Percentiles rank a stretch among this genome's conserved stretches.
phyloP scores from a whole-genome alignment of 2,113 vertebrate genomes.

The Petroica traversi region DNA sequence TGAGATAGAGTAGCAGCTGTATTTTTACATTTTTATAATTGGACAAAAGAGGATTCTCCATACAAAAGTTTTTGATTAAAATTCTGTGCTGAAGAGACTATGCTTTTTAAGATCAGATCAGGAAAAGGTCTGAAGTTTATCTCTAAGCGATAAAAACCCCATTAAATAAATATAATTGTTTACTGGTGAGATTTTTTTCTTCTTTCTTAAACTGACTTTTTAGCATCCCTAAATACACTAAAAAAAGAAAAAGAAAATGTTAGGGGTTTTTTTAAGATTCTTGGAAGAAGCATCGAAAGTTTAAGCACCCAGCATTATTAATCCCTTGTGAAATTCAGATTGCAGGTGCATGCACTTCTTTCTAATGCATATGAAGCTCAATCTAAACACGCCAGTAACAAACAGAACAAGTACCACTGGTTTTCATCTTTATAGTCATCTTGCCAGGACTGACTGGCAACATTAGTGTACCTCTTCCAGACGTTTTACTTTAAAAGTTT shows the following conservation, averaged over 20 bases:
- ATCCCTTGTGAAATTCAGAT: not conserved
- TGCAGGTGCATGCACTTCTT: not conserved
- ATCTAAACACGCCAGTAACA: not conserved
- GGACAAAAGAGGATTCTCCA: not conserved
- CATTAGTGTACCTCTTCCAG: not conserved
- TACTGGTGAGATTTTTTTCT: rapidly evolving
- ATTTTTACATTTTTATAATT: not conserved
- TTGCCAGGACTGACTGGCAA: not conserved
- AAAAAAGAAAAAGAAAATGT: not conserved
- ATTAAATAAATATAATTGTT: not conserved
- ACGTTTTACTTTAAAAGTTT: not conserved
- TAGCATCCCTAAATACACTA: not conserved
- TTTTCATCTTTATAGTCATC: not conserved
- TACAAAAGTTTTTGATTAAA: not conserved
- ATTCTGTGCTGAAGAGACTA: not conserved
- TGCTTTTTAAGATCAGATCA: not conserved
- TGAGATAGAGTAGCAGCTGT: not conserved
- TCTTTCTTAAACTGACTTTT: not conserved
- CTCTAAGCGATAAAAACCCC: not conserved
- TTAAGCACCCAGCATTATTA: not conserved
- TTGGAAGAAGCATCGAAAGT: not conserved
- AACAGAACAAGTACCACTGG: not conserved
- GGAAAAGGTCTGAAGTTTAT: not conserved
- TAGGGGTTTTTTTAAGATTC: not conserved
- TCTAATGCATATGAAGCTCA: not conserved